phyloP scores from a whole-genome alignment of 1,140 invertebrate genomes.

The Formica selysi region DNA sequence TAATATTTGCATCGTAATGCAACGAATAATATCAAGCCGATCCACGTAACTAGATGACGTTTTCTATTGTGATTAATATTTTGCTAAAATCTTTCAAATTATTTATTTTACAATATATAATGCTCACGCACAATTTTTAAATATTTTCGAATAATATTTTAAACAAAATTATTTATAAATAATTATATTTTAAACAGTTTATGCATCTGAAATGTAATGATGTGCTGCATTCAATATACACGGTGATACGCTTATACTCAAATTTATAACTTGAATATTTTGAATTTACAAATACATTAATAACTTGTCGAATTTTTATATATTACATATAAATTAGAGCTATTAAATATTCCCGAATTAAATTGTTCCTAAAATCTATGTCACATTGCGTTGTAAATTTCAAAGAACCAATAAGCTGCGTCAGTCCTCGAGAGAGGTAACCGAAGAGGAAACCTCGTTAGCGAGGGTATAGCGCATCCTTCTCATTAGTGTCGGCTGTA shows the following conservation, averaged over 20 bases:
- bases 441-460: slow-evolving; percentile 49
- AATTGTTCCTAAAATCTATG: neutral
- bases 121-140: no score
- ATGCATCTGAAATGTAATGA: no score
- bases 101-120: no score
- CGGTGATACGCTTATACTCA: neutral
- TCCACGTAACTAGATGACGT: slow-evolving; percentile 40
- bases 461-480: slow-evolving; percentile 14
- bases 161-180: no score
- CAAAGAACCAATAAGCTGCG: slow-evolving; percentile 17
- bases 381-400: neutral
- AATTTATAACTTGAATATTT: neutral
- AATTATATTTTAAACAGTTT: no score
- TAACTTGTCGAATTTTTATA: neutral
- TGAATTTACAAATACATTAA: neutral
- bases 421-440: slow-evolving; percentile 8
- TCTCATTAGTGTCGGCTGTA: slow-evolving; percentile 60
- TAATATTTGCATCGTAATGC: slow-evolving; percentile 48
- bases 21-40: slow-evolving; percentile 53
- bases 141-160: no score
- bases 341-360: neutral
- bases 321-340: neutral
- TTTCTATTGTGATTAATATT: slow-evolving; percentile 50
- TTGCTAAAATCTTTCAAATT: no score
- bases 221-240: no score